These are phyloP conservation scores for Dysmachus trigonus DNA, from an alignment of 2,888 invertebrate genomes.

Conservation along the genomic window DNA sequence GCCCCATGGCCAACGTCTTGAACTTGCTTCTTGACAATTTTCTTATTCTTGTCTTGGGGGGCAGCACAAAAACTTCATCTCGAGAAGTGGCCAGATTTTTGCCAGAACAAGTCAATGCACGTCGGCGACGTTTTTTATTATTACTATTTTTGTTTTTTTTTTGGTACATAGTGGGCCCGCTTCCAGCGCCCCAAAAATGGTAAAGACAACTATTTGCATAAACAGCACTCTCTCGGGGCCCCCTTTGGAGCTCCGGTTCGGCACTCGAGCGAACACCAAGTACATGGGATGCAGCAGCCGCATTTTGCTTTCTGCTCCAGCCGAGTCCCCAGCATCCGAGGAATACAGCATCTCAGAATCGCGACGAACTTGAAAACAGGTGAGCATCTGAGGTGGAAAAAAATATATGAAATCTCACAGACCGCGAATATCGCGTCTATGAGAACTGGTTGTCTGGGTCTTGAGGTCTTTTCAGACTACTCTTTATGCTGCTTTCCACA, in stretches of 20 bases:
- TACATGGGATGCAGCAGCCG: neutral
- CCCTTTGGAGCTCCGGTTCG: neutral
- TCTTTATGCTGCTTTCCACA: neutral
- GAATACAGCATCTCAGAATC: neutral
- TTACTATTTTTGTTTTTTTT: neutral
- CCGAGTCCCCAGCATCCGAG: neutral
- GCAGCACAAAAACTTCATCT: neutral
- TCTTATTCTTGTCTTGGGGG: neutral
- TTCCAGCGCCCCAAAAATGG: slow-evolving; percentile 25
- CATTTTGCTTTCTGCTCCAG: neutral
- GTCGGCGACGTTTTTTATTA: slow-evolving; percentile 5
- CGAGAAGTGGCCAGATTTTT: neutral
- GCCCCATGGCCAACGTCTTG: neutral
- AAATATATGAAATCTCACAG: neutral
- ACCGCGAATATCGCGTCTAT: neutral
- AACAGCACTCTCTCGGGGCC: neutral
- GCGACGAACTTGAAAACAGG: neutral
- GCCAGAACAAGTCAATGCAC: slow-evolving; percentile 23
- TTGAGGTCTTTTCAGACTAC: slow-evolving; percentile 2
- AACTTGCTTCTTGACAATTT: neutral
- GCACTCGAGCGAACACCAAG: neutral
- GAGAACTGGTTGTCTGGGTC: slow-evolving; percentile 22
- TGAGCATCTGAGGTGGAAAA: neutral
- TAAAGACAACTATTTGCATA: slow-evolving; percentile 37
- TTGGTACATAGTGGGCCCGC: neutral